A percentile compares a stretch with the other conserved stretches of the same genome.
Conservation (phyloP, 2,797 vertebrate genomes). For the Tarsius wallacei region DNA sequence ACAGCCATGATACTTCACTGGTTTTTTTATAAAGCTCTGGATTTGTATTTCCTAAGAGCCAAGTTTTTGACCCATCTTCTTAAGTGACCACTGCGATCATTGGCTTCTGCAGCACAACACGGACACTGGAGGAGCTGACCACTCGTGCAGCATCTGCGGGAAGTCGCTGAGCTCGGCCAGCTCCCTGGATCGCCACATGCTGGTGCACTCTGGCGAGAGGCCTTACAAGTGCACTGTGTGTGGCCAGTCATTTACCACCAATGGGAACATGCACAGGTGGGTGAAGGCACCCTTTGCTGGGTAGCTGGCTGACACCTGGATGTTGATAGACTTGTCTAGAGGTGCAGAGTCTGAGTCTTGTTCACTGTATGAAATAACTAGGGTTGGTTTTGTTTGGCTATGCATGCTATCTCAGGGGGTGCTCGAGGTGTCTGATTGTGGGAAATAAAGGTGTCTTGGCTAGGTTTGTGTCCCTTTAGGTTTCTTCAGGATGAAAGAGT, state of each 20-base stretch:
- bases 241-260: conserved; percentile 98
- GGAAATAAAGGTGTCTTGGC: not conserved
- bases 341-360: not conserved
- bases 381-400: not conserved
- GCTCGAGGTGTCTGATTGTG: not conserved
- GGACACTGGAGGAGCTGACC: conserved; percentile 96
- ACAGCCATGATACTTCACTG: not conserved
- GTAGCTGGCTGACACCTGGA: not conserved
- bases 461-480: not conserved
- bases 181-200: conserved; percentile 98
- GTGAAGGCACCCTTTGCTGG: conserved; percentile 37
- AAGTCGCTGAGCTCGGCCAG: conserved; percentile 98
- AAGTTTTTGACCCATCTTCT: not conserved
- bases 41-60: not conserved
- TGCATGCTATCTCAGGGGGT: not conserved
- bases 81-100: conserved; percentile 78
- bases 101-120: conserved; percentile 95
- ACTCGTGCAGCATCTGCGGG: conserved; percentile 98
- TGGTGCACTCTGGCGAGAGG: conserved; percentile 98
- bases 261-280: conserved; percentile 99
- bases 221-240: conserved; percentile 97
- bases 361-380: not conserved
- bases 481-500: not conserved
- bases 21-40: not conserved
- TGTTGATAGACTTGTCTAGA: not conserved